phyloP scores from a whole-genome alignment of 2,888 invertebrate genomes.

The Monopis laevigella region DNA sequence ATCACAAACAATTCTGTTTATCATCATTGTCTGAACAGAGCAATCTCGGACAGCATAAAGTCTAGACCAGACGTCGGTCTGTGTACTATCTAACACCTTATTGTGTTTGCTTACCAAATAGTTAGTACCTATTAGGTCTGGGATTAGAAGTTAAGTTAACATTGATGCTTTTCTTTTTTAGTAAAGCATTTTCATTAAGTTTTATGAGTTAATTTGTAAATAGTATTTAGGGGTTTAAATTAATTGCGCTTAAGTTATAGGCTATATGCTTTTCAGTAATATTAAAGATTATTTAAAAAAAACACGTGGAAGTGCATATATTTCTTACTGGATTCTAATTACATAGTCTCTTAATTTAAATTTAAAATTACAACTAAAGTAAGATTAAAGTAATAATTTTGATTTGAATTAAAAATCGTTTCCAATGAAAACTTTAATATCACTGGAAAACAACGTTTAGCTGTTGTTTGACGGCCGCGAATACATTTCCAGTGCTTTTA shows the following conservation, averaged over 20 bases:
- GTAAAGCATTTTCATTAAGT: no score
- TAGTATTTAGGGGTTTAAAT: background rate
- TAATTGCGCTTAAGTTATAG: background rate
- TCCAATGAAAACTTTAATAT: no score
- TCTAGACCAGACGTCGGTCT: slow-evolving; percentile 31
- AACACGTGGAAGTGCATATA: background rate
- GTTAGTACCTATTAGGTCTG: slow-evolving; percentile 4
- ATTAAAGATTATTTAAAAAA: background rate
- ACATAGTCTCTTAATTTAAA: background rate
- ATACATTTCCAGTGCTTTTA: no score
- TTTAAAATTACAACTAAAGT: no score
- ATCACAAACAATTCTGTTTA: slow-evolving; percentile 1
- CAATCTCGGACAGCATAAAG: slow-evolving; percentile 22
- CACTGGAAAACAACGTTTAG: no score
- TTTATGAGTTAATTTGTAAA: no score
- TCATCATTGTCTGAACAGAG: background rate
- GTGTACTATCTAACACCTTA: slow-evolving; percentile 25
- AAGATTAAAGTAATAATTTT: no score
- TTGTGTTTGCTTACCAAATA: slow-evolving; percentile 27
- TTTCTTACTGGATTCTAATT: background rate
- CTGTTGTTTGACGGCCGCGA: no score
- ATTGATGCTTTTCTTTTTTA: slow-evolving; percentile 10
- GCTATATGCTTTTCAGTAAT: background rate
- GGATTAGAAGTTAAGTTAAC: slow-evolving; percentile 9
- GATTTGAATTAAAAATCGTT: no score